phyloP scores from a whole-genome alignment of 1,140 invertebrate genomes.

The Drosophila micromelanica region DNA sequence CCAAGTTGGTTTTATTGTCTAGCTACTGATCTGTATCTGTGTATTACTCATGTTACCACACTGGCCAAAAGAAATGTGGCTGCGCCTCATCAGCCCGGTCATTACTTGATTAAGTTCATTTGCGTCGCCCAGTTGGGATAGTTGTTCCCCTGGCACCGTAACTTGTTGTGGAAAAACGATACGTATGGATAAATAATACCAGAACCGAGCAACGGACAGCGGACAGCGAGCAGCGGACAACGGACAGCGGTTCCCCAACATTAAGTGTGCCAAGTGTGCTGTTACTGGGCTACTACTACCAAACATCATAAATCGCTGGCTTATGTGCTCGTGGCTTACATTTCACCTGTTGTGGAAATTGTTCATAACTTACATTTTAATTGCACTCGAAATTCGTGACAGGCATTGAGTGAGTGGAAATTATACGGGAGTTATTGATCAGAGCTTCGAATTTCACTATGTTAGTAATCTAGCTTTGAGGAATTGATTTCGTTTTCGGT shows the following conservation, averaged over 20 bases:
- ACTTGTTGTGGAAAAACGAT: constrained; percentile 58
- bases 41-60: constrained; percentile 71
- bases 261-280: constrained; percentile 55
- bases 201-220: constrained; percentile 3
- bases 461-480: neutral
- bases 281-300: constrained; percentile 51
- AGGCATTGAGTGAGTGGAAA: constrained; percentile 24
- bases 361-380: constrained; percentile 66
- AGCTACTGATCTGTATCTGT: constrained; percentile 80
- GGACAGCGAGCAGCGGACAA: neutral
- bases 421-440: constrained; percentile 59
- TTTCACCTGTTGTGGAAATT: constrained; percentile 56
- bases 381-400: constrained; percentile 43
- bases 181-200: constrained; percentile 53
- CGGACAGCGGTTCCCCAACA: neutral
- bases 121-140: constrained; percentile 53
- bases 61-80: constrained; percentile 62
- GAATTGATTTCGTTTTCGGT: constrained; percentile 1
- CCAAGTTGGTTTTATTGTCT: constrained; percentile 71
- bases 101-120: constrained; percentile 82
- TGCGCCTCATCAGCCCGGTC: constrained; percentile 69
- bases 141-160: constrained; percentile 21
- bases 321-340: constrained; percentile 52
- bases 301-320: constrained; percentile 52
- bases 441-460: constrained; percentile 49